Evolutionary conservation across 2,113 vertebrate species (phyloP), one percentile per base, ranked within the genome.

Genomic region (Glaucidium brasilianum): DNA sequence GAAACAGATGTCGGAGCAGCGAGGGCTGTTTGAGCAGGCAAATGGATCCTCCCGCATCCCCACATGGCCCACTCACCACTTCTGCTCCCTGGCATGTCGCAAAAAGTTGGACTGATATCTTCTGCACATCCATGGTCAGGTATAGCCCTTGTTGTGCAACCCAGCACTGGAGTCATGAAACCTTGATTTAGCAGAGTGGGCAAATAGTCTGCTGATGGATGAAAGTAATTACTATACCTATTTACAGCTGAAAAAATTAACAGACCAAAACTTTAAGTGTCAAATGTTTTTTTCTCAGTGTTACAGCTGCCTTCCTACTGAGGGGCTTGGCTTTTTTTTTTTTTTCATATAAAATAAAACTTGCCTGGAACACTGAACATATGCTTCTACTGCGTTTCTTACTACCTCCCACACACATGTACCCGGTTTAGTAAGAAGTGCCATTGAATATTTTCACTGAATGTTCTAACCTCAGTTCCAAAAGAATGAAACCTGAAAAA

Each of bases 401-500:
- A 26, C 67, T 83, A 56, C 79, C 72, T 94, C 88, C 94, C 75
- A 47, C 91, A 63, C 68, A 76, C 12, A 52, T 78, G 91, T 73
- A n/a, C 77, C 53, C 1, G 0, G 79, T 84, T 91, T 32, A 72
- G 43, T 78, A 60, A 72, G 68, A 75, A 58, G 37, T 81, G 60
- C n/a, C 75, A 84, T 27, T 91, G 73, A 81, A 52, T 85, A 81
- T 90, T 94, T 94, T 96, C 64, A 52, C 52, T 82, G 64, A 78
- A 81, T 78, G 93, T 95, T 94, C 95, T 96, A 94, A 89, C 64
- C 64, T 87, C 64, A 21, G 49, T 74, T 96, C 84, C 93, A 84
- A 81, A 84, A 89, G 91, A 96, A 91, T n/a, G 43, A 96, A 95
- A 91, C 91, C 95, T 96, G 96, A 95, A 96, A 86, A 97, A 96